Evolutionary conservation across 1,140 invertebrate genomes (phyloP).

Genomic region (Sminthurinus signatus): DNA sequence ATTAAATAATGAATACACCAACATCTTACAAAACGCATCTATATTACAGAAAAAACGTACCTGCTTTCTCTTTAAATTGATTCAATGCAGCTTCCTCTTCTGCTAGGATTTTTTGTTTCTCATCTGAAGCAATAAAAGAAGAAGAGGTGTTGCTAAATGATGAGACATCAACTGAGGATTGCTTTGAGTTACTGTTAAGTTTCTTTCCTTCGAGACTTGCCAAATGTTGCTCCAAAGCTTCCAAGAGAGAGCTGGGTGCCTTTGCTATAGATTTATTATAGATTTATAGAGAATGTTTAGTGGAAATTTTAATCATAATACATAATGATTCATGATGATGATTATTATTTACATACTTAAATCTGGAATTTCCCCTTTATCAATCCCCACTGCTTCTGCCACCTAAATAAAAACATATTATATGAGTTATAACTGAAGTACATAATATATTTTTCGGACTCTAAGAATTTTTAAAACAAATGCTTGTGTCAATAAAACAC

Average conservation of each 20-base stretch:
- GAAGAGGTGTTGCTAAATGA: conserved; percentile 40
- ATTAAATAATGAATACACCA: too few species aligned
- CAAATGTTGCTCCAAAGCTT: conserved; percentile 95
- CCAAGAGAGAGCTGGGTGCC: conserved; percentile 95
- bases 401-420: conserved; percentile 55
- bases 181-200: conserved; percentile 43
- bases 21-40: too few species aligned
- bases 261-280: too few species aligned
- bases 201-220: conserved; percentile 88
- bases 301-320: too few species aligned
- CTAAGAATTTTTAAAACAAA: too few species aligned
- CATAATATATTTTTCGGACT: too few species aligned
- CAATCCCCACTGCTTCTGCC: conserved; percentile 73
- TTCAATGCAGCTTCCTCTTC: conserved; percentile 93
- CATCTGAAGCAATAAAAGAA: conserved; percentile 40
- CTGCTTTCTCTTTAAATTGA: conserved; percentile 75
- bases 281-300: too few species aligned
- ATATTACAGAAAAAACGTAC: too few species aligned
- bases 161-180: conserved; percentile 38
- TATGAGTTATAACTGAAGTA: not conserved
- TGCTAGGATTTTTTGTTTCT: conserved; percentile 74
- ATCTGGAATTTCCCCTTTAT: conserved; percentile 98
- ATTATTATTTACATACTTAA: too few species aligned
- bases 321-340: too few species aligned
- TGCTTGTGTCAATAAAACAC: too few species aligned